Conservation (phyloP, 2,797 vertebrate species). For the Holocentrus rufus region DNA sequence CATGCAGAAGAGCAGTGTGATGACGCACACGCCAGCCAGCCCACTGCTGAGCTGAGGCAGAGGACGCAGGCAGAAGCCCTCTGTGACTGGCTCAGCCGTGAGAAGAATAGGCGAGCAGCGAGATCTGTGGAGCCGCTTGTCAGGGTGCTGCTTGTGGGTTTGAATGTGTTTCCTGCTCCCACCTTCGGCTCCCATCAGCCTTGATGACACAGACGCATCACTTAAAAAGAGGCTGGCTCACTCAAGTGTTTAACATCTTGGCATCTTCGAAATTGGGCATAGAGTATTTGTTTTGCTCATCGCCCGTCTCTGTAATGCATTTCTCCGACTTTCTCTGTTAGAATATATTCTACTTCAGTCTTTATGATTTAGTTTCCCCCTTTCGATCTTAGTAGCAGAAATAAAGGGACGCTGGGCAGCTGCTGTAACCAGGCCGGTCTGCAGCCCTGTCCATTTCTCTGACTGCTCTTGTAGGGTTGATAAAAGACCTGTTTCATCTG, state of each 20-base stretch:
- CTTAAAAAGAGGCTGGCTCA: background rate
- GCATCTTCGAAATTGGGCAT: background rate
- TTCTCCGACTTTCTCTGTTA: background rate
- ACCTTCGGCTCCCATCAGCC: constrained; percentile 26
- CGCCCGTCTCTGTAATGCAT: constrained; percentile 1
- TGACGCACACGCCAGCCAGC: constrained; percentile 71
- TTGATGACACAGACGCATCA: background rate
- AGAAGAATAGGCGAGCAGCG: constrained; percentile 71
- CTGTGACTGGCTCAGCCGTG: constrained; percentile 64
- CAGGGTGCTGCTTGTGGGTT: constrained; percentile 44
- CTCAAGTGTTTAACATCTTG: constrained; percentile 22
- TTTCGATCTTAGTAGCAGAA: background rate
- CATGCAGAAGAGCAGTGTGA: constrained; percentile 61
- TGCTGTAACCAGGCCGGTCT: background rate
- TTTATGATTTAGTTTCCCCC: background rate
- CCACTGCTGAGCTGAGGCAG: constrained; percentile 60
- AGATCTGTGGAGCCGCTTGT: constrained; percentile 46
- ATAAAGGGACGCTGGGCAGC: background rate
- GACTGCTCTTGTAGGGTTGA: constrained; percentile 4
- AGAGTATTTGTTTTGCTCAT: background rate
- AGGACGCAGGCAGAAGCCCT: constrained; percentile 65
- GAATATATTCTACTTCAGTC: background rate
- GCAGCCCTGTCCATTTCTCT: constrained; percentile 11
- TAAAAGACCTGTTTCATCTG: constrained; percentile 12
- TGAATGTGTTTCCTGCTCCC: constrained; percentile 58